Evolutionary conservation across 1,140 invertebrate genomes (phyloP).

Genomic region (Lamellibrachia luymesi): DNA sequence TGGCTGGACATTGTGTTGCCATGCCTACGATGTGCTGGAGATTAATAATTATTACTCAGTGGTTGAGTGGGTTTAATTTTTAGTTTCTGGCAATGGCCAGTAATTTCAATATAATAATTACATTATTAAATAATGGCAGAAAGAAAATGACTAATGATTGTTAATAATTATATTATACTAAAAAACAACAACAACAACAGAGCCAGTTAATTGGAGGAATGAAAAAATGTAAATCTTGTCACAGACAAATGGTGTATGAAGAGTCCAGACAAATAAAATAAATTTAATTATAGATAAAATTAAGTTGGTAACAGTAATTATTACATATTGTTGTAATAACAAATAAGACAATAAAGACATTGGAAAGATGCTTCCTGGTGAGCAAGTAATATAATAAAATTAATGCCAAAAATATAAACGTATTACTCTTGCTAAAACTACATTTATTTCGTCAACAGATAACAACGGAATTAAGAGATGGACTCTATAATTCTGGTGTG

Average conservation of each 20-base stretch:
- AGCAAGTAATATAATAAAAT: neutral
- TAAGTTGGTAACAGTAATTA: neutral
- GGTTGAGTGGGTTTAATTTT: neutral
- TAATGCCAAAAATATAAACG: neutral
- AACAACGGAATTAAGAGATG: too few species aligned
- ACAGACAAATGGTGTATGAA: too few species aligned
- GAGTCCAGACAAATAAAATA: too few species aligned
- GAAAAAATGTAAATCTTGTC: too few species aligned
- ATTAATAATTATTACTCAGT: neutral
- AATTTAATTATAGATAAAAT: neutral
- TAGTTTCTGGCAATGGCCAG: neutral
- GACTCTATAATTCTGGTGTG: too few species aligned
- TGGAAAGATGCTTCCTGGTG: neutral
- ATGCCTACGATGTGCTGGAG: neutral
- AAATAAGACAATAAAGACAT: neutral
- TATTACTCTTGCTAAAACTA: neutral
- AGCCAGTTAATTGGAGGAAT: neutral
- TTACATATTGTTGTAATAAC: neutral
- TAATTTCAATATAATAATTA: neutral
- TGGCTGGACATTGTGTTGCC: neutral
- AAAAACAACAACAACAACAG: too few species aligned
- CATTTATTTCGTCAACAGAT: neutral
- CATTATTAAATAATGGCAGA: too few species aligned
- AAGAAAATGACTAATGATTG: neutral
- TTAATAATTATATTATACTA: neutral